These are phyloP conservation scores for Eustalomyia histrio DNA, from an alignment of 2,888 invertebrate species.

Conservation along the genomic window DNA sequence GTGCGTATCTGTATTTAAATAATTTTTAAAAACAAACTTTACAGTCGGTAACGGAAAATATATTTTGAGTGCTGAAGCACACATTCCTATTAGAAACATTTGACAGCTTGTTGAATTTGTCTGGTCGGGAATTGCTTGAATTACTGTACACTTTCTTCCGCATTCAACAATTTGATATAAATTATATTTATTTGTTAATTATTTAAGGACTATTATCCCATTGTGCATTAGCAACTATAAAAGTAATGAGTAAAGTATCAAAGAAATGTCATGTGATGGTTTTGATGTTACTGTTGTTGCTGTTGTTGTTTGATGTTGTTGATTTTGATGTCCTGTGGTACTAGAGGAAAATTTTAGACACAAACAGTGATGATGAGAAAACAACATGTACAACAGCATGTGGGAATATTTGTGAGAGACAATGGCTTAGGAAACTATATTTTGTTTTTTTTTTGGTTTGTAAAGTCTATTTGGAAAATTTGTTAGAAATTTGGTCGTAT, in stretches of 20 bases:
- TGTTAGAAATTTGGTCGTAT: constrained; percentile 61
- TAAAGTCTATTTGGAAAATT: constrained; percentile 54
- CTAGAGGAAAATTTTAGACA: constrained; percentile 28
- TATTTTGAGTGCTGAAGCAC: too few relatives aligned
- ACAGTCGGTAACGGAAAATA: too few relatives aligned
- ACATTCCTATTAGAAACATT: too few relatives aligned
- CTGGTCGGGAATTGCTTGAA: too few relatives aligned
- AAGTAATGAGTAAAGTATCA: constrained; percentile 63
- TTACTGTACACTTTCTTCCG: too few relatives aligned
- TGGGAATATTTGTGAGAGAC: constrained; percentile 59
- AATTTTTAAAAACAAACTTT: too few relatives aligned
- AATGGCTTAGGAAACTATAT: constrained; percentile 16
- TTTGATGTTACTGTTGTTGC: constrained; percentile 62
- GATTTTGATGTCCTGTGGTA: constrained; percentile 54
- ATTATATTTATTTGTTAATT: too few relatives aligned
- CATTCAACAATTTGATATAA: too few relatives aligned
- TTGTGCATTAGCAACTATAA: constrained; percentile 21
- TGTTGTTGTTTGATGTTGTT: constrained; percentile 45
- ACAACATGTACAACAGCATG: constrained; percentile 53
- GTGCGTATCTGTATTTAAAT: too few relatives aligned
- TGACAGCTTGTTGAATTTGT: too few relatives aligned
- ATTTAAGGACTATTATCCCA: too few relatives aligned
- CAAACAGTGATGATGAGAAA: constrained; percentile 57
- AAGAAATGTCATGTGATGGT: constrained; percentile 64
- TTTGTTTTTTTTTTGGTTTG: constrained; percentile 1